Conservation (phyloP, 2,888 invertebrate genomes). For the Allophyes oxyacanthae region DNA sequence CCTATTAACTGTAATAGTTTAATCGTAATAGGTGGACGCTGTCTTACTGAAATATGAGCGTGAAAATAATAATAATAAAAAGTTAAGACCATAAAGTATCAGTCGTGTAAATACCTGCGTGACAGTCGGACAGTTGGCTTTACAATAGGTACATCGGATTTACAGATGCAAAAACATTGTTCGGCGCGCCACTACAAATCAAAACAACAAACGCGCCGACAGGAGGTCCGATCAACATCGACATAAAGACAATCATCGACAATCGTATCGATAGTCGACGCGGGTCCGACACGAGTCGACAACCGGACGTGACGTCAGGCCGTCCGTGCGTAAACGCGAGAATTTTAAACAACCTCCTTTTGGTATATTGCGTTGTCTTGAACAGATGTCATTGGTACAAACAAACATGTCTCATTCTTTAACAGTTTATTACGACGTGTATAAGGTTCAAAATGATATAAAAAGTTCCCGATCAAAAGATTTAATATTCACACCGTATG, state of each 20-base stretch:
- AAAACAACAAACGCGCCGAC: conserved; percentile 84
- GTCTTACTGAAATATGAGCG: too few species aligned
- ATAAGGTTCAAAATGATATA: conserved; percentile 68
- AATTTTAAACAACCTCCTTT: conserved; percentile 88
- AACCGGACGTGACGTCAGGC: conserved; percentile 86
- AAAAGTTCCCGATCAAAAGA: conserved; percentile 53
- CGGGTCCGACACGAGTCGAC: conserved; percentile 65
- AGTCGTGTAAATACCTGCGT: conserved; percentile 28
- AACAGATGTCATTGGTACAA: conserved; percentile 81
- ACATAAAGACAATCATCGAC: conserved; percentile 74
- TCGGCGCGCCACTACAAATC: conserved; percentile 80
- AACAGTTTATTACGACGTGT: conserved; percentile 61
- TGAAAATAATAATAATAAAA: background rate
- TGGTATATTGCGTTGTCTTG: conserved; percentile 79
- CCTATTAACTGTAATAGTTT: conserved; percentile 25
- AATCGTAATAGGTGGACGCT: conserved; percentile 2
- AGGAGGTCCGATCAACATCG: conserved; percentile 84
- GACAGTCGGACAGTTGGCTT: conserved; percentile 35
- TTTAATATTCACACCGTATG: conserved; percentile 83
- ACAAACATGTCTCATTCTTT: conserved; percentile 69
- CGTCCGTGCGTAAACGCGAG: conserved; percentile 82
- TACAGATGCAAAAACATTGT: conserved; percentile 75
- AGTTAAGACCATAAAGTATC: conserved; percentile 28
- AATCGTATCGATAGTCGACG: conserved; percentile 70
- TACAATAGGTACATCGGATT: conserved; percentile 59